Conservation (phyloP, 2,888 invertebrate species). For the Torymus auratus region DNA sequence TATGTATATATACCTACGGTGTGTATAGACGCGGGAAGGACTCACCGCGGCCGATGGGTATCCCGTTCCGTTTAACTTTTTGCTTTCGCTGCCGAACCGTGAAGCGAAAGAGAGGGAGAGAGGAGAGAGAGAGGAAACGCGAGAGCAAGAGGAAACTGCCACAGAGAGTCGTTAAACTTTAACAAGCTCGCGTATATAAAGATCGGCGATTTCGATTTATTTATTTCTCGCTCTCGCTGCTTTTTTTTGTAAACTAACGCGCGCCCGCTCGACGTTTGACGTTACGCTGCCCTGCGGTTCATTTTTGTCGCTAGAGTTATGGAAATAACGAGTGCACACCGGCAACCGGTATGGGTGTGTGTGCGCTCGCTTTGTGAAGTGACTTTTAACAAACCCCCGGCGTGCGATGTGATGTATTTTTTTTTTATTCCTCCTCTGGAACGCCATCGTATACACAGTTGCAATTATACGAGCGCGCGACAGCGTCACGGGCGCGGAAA, state of each 20-base stretch:
- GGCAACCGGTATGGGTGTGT: too few relatives aligned
- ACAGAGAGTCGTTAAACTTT: slow-evolving; percentile 55
- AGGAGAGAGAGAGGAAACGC: slow-evolving; percentile 14
- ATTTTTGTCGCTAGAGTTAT: slow-evolving; percentile 48
- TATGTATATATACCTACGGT: not conserved
- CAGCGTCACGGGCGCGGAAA: not conserved
- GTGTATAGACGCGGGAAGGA: slow-evolving; percentile 12
- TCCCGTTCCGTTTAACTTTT: slow-evolving; percentile 52
- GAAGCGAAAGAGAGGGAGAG: slow-evolving; percentile 15
- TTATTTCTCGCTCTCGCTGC: slow-evolving; percentile 36
- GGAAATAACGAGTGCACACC: slow-evolving; percentile 49
- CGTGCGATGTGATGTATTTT: too few relatives aligned
- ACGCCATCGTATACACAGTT: not conserved
- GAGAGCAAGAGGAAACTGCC: slow-evolving; percentile 13
- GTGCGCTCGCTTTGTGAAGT: slow-evolving; percentile 26
- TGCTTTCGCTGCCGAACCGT: slow-evolving; percentile 53
- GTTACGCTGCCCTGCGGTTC: slow-evolving; percentile 2
- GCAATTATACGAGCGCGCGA: slow-evolving; percentile 23
- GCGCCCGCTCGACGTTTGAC: slow-evolving; percentile 46
- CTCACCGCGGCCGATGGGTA: slow-evolving; percentile 46
- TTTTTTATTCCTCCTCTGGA: slow-evolving; percentile 9
- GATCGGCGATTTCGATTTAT: slow-evolving; percentile 52
- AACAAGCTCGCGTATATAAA: slow-evolving; percentile 53
- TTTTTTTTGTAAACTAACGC: slow-evolving; percentile 13
- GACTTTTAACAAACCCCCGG: slow-evolving; percentile 43